Base-by-base conservation (phyloP, 2,888 invertebrate species). In the Pachycephus smyrnensis region DNA sequence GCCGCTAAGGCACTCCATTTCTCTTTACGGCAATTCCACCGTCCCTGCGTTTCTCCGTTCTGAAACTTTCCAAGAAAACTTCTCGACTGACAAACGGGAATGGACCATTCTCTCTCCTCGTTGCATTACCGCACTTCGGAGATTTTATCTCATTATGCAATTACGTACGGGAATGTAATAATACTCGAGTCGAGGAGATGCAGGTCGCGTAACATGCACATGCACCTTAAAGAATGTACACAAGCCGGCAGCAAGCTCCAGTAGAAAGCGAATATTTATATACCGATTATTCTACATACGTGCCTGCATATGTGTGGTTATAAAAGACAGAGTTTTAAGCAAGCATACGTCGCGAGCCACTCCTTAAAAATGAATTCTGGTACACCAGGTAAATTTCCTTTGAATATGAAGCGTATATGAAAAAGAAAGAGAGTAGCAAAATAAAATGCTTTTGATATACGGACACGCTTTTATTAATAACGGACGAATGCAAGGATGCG, bases 211-310 rank as follows among this genome's bases (percentile, higher is more conserved):
- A 83, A 83, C 82, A 76, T 35, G 77, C 79, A 76, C 77, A 76
- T 79, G 79, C 76, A 75, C 55, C 55, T 78, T 68, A 79, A 79
- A 73, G 79, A 75, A 33, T 73, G 69, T 77, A 76, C 75, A 77
- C 69, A 12, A 78, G 40, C 76, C 69, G 75, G 76, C 77, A 77
- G 33, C 76, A 74, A 85, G 86, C 87, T 87, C 87, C 87, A 86
- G 86, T 86, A 86, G 86, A 86, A 87, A 87, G 86, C 82, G 84
- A 82, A 82, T 83, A 84, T 86, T 86, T 85, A 81, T 86, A 84
- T 86, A 86, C 80, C 73, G 68, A 68, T 31, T 32, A 33, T 71
- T 15, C 23, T 35, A 74, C 74, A n/a, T 35, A 36, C 12, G 36
- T 74, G 32, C 71, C 12, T 31, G 30, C 31, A 31, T 31, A 12